Conservation (phyloP, 2,113 vertebrate genomes). For the Calyptommatus sinebrachiatus region DNA sequence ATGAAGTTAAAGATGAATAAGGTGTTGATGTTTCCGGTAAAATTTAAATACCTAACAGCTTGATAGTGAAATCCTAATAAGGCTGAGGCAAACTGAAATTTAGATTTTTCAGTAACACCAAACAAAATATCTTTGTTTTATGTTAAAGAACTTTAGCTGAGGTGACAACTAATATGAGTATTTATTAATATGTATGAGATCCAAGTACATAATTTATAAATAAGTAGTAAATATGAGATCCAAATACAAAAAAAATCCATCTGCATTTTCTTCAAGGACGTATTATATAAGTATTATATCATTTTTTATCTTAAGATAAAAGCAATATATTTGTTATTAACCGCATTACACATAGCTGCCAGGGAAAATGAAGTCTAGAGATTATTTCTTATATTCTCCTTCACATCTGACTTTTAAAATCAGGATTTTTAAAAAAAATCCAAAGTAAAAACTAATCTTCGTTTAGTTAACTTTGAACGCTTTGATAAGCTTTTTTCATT, state of each 20-base stretch:
- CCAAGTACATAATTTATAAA: not conserved
- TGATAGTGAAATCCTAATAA: not conserved
- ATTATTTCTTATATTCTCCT: slow-evolving; percentile 10
- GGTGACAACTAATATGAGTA: slow-evolving; percentile 12
- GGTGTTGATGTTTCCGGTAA: not conserved
- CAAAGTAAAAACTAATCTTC: slow-evolving; percentile 49
- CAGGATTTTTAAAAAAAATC: slow-evolving; percentile 43
- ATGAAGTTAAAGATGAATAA: not conserved
- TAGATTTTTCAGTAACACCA: not conserved
- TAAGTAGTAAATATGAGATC: not conserved
- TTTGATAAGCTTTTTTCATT: slow-evolving; percentile 46
- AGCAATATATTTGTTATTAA: slow-evolving; percentile 20
- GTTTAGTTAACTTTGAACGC: slow-evolving; percentile 40
- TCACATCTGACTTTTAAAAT: slow-evolving; percentile 35
- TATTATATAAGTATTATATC: slow-evolving; percentile 32
- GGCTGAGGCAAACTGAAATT: not conserved
- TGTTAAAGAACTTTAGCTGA: not conserved
- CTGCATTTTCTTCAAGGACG: slow-evolving; percentile 22
- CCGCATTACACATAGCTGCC: slow-evolving; percentile 28
- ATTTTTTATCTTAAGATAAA: slow-evolving; percentile 26
- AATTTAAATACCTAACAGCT: not conserved
- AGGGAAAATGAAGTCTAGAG: slow-evolving; percentile 13
- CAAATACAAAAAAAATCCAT: too few relatives aligned
- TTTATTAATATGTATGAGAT: not conserved
- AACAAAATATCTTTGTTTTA: not conserved